A percentile compares a stretch with the other conserved stretches of the same genome.
These are phyloP conservation scores for Gorsachius goisagi DNA, from an alignment of 2,113 vertebrate genomes.

Conservation along the genomic window DNA sequence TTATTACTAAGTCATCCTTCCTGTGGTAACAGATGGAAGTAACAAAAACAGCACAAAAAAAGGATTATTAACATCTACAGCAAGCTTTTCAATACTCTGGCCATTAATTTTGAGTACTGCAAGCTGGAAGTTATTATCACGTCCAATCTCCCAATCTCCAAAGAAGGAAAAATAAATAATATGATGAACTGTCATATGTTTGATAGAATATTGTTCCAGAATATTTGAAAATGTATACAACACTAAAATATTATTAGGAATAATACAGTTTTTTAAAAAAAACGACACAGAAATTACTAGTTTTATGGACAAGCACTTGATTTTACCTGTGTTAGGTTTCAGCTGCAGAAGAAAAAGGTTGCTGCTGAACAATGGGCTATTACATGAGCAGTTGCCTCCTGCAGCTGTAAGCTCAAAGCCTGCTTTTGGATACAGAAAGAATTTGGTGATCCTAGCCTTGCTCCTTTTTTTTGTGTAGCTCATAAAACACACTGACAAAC, in stretches of 20 bases:
- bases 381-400: not conserved
- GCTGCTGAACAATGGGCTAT: constrained; percentile 10
- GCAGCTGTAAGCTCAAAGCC: constrained; percentile 29
- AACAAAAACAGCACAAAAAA: constrained; percentile 49
- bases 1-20: constrained; percentile 67
- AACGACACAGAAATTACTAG: not conserved
- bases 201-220: constrained; percentile 2
- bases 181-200: not conserved
- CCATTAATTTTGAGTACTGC: constrained; percentile 11
- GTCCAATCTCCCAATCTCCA: not conserved
- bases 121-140: constrained; percentile 61
- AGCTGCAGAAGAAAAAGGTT: not conserved
- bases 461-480: not conserved
- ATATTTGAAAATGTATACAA: not conserved
- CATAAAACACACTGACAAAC: constrained; percentile 23
- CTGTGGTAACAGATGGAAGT: constrained; percentile 52
- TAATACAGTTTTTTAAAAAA: not conserved
- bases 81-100: constrained; percentile 4
- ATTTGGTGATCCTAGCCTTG: not conserved
- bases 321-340: constrained; percentile 4
- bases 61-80: constrained; percentile 21
- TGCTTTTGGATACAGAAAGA: not conserved
- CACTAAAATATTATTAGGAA: not conserved
- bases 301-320: not conserved
- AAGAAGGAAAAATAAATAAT: not conserved